Evolutionary conservation across 1,140 invertebrate species (phyloP).

Genomic region (Samia ricini): DNA sequence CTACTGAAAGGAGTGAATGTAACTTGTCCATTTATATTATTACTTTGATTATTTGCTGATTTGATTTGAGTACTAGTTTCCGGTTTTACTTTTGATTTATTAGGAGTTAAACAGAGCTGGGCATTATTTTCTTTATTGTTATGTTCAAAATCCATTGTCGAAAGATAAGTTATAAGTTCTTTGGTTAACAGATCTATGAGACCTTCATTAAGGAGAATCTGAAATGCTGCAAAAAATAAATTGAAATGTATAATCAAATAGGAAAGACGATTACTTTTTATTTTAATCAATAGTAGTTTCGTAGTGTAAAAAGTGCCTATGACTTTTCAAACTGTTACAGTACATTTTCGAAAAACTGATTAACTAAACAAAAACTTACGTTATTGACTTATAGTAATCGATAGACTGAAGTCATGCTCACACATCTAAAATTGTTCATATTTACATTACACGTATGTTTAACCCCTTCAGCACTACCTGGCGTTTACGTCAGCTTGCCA

Average conservation of each 20-base stretch:
- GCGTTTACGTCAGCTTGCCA: too few relatives aligned
- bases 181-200: constrained; percentile 64
- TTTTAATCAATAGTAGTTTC: too few relatives aligned
- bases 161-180: constrained; percentile 59
- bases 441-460: too few relatives aligned
- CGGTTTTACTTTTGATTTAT: constrained; percentile 17
- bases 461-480: too few relatives aligned
- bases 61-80: constrained; percentile 16
- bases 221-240: constrained; percentile 52
- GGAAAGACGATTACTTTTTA: constrained; percentile 1
- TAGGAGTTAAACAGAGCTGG: constrained; percentile 16
- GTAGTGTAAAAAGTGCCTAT: too few relatives aligned
- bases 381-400: too few relatives aligned
- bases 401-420: too few relatives aligned
- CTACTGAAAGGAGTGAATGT: constrained; percentile 38
- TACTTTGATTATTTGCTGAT: background rate
- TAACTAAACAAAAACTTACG: too few relatives aligned
- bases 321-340: too few relatives aligned
- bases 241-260: background rate
- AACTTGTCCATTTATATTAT: constrained; percentile 20
- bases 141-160: constrained; percentile 71
- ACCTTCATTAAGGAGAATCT: constrained; percentile 65
- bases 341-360: too few relatives aligned
- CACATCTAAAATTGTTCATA: too few relatives aligned
- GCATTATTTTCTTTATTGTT: constrained; percentile 30